These are phyloP conservation scores for Baccha elongata DNA, from an alignment of 2,888 invertebrate species.

Conservation along the genomic window DNA sequence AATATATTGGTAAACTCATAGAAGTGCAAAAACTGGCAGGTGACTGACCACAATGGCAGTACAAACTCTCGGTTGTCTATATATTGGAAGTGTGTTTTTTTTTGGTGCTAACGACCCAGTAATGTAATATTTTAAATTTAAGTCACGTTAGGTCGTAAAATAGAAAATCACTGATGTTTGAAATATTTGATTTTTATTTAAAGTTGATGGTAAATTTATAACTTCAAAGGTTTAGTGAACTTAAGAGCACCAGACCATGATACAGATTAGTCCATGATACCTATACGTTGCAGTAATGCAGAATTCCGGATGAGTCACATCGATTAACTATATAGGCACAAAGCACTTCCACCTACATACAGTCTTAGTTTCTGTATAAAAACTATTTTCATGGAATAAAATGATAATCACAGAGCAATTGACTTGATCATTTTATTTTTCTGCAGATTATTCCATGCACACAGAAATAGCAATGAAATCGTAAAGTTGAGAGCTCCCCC, in stretches of 20 bases:
- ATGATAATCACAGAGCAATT: slow-evolving; percentile 44
- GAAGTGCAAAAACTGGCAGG: slow-evolving; percentile 52
- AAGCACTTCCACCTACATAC: slow-evolving; percentile 18
- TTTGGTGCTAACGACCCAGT: slow-evolving; percentile 39
- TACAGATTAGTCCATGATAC: slow-evolving; percentile 14
- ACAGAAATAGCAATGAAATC: neutral
- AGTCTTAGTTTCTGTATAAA: slow-evolving; percentile 6
- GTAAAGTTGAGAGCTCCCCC: slow-evolving; percentile 1
- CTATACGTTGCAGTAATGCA: slow-evolving; percentile 7
- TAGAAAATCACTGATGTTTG: neutral
- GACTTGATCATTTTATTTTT: slow-evolving; percentile 36
- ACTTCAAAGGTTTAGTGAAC: slow-evolving; percentile 33
- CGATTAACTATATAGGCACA: neutral
- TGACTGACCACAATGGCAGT: slow-evolving; percentile 50
- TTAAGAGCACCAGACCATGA: slow-evolving; percentile 21
- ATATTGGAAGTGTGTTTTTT: neutral
- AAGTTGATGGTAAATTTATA: neutral
- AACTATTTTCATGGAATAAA: slow-evolving; percentile 23
- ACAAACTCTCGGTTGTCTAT: neutral
- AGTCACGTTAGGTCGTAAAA: slow-evolving; percentile 53
- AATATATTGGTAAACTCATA: slow-evolving; percentile 31
- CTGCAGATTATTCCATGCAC: slow-evolving; percentile 25
- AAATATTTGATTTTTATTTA: neutral
- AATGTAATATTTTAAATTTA: slow-evolving; percentile 41
- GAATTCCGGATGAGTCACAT: slow-evolving; percentile 42